phyloP scores from a whole-genome alignment of 2,888 invertebrate genomes.

The Globia sparganii region DNA sequence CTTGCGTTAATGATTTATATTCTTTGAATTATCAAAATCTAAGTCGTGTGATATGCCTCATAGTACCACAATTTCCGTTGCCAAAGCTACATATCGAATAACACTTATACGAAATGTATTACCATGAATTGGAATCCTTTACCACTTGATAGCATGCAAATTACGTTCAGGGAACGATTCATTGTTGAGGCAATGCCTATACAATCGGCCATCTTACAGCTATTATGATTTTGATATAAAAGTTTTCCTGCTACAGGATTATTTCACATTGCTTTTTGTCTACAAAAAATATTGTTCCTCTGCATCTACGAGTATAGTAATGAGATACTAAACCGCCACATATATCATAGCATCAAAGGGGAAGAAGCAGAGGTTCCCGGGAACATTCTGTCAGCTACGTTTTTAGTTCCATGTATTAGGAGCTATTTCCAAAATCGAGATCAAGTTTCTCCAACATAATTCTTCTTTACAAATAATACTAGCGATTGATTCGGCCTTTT shows the following conservation, averaged over 20 bases:
- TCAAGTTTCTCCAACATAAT: not conserved
- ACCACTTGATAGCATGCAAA: slow-evolving; percentile 25
- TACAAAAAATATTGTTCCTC: not conserved
- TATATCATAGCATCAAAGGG: not conserved
- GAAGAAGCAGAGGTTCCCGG: too few relatives aligned
- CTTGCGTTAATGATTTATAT: too few relatives aligned
- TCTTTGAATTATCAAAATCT: not conserved
- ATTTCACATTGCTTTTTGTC: not conserved
- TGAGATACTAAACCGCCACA: not conserved
- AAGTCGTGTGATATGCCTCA: not conserved
- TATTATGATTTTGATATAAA: slow-evolving; percentile 26
- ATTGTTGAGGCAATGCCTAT: slow-evolving; percentile 25
- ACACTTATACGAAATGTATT: slow-evolving; percentile 13
- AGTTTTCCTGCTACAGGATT: not conserved
- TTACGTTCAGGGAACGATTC: slow-evolving; percentile 19
- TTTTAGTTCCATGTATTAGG: not conserved
- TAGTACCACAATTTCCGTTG: not conserved
- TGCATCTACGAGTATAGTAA: not conserved
- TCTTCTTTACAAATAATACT: not conserved
- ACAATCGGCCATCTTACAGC: slow-evolving; percentile 14
- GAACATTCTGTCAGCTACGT: not conserved
- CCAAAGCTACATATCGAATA: slow-evolving; percentile 8
- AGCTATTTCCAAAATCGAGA: not conserved
- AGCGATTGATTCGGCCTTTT: not conserved
- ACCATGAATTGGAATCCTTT: slow-evolving; percentile 29